phyloP scores from a whole-genome alignment of 2,113 vertebrate genomes.

The Vidua chalybeata region DNA sequence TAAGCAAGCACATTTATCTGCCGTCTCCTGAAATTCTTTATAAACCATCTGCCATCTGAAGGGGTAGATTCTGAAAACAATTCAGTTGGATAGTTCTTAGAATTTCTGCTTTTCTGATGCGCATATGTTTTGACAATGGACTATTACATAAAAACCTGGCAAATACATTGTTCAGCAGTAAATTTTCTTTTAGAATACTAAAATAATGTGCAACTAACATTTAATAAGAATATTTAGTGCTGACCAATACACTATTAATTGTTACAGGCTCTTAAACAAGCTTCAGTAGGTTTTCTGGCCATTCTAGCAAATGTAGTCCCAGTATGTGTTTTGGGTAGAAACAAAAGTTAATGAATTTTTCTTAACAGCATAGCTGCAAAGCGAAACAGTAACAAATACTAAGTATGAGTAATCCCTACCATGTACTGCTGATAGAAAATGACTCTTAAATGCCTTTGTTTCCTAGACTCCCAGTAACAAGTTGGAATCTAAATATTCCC shows the following conservation, averaged over 20 bases:
- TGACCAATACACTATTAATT: not conserved
- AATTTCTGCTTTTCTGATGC: not conserved
- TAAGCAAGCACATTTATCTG: not conserved
- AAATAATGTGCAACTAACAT: not conserved
- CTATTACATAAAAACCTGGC: not conserved
- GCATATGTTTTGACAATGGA: not conserved
- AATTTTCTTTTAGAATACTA: not conserved
- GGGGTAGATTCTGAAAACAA: not conserved
- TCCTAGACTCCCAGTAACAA: not conserved
- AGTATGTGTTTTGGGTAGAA: not conserved
- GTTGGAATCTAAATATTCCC: not conserved
- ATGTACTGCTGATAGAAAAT: not conserved
- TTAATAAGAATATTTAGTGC: not conserved
- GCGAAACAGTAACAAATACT: not conserved
- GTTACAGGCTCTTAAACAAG: not conserved
- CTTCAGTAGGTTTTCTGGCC: not conserved
- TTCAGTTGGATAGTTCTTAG: not conserved
- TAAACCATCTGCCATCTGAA: not conserved
- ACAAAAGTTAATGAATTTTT: not conserved
- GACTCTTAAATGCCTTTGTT: not conserved
- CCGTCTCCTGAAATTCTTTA: not conserved
- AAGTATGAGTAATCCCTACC: not conserved
- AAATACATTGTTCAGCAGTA: not conserved
- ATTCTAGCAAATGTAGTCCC: not conserved
- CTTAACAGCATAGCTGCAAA: not conserved